Evolutionary conservation across 2,888 invertebrate species (phyloP).

Genomic region (Idaea aversata): DNA sequence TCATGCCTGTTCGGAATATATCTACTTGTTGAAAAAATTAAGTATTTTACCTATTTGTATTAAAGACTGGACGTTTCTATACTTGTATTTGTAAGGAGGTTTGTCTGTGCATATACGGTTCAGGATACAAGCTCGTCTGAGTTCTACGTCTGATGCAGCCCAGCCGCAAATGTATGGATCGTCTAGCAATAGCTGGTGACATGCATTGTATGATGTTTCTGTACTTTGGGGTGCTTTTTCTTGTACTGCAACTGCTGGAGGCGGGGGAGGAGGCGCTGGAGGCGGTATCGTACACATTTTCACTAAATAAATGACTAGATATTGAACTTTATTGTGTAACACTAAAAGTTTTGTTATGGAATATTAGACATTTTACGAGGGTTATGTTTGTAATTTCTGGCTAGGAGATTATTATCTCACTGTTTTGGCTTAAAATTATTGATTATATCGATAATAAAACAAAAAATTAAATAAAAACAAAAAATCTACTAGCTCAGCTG

Average conservation of each 20-base stretch:
- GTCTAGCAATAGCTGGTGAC: slow-evolving; percentile 12
- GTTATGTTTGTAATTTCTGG: not conserved
- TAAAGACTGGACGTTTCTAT: slow-evolving; percentile 60
- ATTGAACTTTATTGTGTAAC: slow-evolving; percentile 21
- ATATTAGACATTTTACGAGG: not conserved
- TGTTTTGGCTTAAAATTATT: too few species aligned
- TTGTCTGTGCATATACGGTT: slow-evolving; percentile 73
- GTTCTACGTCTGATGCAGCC: slow-evolving; percentile 78
- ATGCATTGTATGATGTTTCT: slow-evolving; percentile 16
- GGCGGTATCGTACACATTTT: slow-evolving; percentile 65
- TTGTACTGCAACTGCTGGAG: slow-evolving; percentile 27
- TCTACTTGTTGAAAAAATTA: too few species aligned
- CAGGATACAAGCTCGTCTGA: slow-evolving; percentile 80
- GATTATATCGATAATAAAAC: too few species aligned
- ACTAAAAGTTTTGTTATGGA: slow-evolving; percentile 10
- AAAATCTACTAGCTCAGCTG: too few species aligned
- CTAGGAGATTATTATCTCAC: too few species aligned
- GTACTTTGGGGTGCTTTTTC: slow-evolving; percentile 5
- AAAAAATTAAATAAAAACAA: too few species aligned
- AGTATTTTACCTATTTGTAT: slow-evolving; percentile 52
- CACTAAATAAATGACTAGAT: not conserved
- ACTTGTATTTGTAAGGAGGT: slow-evolving; percentile 73
- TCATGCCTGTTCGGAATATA: too few species aligned
- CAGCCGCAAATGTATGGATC: slow-evolving; percentile 74
- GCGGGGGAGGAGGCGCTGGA: slow-evolving; percentile 49